phyloP scores from a whole-genome alignment of 2,888 invertebrate species.

The Cantharis flavilabris region DNA sequence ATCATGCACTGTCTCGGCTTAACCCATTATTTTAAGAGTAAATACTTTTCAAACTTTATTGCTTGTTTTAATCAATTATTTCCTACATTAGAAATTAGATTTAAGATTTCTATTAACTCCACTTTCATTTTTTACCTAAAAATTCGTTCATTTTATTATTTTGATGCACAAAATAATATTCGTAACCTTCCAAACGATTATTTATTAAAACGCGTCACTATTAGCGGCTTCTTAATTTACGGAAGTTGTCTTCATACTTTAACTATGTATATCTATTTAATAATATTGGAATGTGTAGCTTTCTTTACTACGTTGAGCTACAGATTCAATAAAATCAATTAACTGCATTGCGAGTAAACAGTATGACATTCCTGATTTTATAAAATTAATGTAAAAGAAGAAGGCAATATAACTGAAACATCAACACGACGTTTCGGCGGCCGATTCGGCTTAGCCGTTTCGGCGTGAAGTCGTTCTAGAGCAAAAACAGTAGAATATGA shows the following conservation, averaged over 20 bases:
- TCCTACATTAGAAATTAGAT: background rate
- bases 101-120: background rate
- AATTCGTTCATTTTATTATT: background rate
- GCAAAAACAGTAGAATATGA: no score
- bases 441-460: no score
- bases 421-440: no score
- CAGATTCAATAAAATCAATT: no score
- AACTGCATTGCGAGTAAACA: no score
- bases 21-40: conserved; percentile 24
- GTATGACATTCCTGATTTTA: no score
- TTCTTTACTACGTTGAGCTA: no score
- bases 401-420: no score
- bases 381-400: no score
- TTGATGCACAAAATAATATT: background rate
- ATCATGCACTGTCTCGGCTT: conserved; percentile 26
- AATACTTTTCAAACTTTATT: background rate
- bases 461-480: no score
- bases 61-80: background rate
- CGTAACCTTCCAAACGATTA: background rate
- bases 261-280: background rate
- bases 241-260: background rate
- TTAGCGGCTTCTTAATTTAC: background rate
- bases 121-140: background rate
- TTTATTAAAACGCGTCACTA: background rate
- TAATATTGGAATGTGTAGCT: background rate